phyloP scores from a whole-genome alignment of 2,113 vertebrate species.

The Cynopterus brachyotis region DNA sequence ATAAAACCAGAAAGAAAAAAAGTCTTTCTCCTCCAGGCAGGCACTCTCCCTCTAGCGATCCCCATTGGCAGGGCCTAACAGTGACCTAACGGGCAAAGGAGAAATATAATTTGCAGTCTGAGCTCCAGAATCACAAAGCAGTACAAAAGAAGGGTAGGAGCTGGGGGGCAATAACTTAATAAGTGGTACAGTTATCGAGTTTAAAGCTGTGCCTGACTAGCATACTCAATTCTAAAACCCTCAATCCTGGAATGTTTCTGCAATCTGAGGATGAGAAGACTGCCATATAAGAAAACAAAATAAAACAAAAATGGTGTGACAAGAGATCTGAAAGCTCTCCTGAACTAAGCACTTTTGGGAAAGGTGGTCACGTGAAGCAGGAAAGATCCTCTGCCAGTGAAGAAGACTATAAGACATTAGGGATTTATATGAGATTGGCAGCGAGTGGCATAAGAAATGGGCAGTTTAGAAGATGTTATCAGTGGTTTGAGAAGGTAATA shows the following conservation, averaged over 20 bases:
- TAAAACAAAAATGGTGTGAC: neutral
- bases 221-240: neutral
- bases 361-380: neutral
- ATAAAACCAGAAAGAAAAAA: neutral
- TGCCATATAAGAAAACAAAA: neutral
- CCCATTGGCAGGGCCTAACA: neutral
- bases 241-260: neutral
- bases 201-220: neutral
- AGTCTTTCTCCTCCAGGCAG: neutral
- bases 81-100: neutral
- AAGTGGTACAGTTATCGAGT: neutral
- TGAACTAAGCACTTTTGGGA: neutral
- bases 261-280: neutral
- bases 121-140: neutral
- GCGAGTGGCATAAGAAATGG: neutral
- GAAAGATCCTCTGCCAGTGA: neutral
- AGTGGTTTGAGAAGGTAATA: neutral
- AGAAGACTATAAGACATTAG: neutral
- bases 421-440: too few relatives aligned
- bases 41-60: rapidly evolving
- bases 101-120: neutral
- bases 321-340: neutral
- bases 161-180: neutral
- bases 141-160: neutral
- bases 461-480: neutral